Evolutionary conservation across 2,797 vertebrate species (phyloP).

Genomic region (Limnodromus scolopaceus): DNA sequence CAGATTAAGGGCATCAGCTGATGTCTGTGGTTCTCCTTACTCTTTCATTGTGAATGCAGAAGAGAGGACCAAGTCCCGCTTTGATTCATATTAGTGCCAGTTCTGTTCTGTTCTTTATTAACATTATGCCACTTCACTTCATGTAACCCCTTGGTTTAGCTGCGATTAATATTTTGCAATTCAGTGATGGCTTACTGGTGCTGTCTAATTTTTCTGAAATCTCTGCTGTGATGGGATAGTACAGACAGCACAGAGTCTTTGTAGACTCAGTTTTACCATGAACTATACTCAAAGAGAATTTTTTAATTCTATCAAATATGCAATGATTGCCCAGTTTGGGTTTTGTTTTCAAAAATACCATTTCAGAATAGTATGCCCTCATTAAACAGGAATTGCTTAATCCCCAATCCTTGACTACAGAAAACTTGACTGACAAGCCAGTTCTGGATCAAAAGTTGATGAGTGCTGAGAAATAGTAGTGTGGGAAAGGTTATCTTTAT

Average conservation of each 20-base stretch:
- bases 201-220: background rate
- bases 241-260: background rate
- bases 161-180: background rate
- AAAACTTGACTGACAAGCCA: slow-evolving; percentile 29
- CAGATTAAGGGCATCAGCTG: background rate
- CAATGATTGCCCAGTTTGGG: background rate
- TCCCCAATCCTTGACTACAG: background rate
- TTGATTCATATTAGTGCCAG: background rate
- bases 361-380: background rate
- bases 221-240: background rate
- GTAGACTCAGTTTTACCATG: background rate
- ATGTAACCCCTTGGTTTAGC: background rate
- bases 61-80: background rate
- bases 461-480: background rate
- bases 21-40: background rate
- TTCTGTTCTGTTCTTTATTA: background rate
- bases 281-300: background rate
- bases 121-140: background rate
- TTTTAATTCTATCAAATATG: background rate
- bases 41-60: background rate
- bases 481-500: slow-evolving; percentile 31
- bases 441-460: slow-evolving; percentile 26
- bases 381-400: slow-evolving; percentile 9
- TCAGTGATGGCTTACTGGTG: background rate
- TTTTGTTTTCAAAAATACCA: slow-evolving; percentile 10